These are phyloP conservation scores for Danio choprae DNA, from an alignment of 2,797 vertebrate species.

Conservation along the genomic window DNA sequence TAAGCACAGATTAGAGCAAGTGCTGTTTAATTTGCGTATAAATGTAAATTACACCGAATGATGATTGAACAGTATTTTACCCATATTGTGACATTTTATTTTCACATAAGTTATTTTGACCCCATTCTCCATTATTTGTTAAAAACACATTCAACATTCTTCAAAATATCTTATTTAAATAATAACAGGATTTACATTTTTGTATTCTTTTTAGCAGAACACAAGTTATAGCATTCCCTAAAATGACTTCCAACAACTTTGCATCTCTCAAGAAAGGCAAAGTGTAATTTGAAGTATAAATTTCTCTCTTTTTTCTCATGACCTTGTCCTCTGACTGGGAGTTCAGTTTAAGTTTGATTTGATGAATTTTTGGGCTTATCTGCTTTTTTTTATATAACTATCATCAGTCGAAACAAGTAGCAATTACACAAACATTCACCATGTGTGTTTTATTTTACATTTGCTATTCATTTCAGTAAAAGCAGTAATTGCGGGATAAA, in stretches of 20 bases:
- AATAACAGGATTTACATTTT: not conserved
- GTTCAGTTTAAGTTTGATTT: not conserved
- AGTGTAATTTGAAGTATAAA: slow-evolving; percentile 13
- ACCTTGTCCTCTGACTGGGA: not conserved
- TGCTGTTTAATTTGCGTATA: too few relatives aligned
- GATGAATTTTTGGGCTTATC: not conserved
- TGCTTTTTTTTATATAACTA: not conserved
- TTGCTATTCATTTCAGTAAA: not conserved
- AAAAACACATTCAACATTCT: not conserved
- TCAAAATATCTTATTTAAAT: not conserved
- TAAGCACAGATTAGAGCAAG: too few relatives aligned
- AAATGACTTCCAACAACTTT: not conserved
- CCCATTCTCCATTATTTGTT: not conserved
- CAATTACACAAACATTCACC: slow-evolving; percentile 17
- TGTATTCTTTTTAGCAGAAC: not conserved
- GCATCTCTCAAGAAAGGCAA: not conserved
- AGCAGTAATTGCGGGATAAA: not conserved
- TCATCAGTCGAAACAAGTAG: not conserved
- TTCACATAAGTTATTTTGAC: not conserved
- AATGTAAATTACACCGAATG: too few relatives aligned
- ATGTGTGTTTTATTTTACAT: not conserved
- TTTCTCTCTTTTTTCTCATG: not conserved
- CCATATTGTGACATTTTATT: not conserved
- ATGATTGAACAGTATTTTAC: too few relatives aligned
- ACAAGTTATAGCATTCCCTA: not conserved